Evolutionary conservation across 2,797 vertebrate species (phyloP), one percentile per base, ranked within the genome.

Genomic region (Malacoctenus gilli): DNA sequence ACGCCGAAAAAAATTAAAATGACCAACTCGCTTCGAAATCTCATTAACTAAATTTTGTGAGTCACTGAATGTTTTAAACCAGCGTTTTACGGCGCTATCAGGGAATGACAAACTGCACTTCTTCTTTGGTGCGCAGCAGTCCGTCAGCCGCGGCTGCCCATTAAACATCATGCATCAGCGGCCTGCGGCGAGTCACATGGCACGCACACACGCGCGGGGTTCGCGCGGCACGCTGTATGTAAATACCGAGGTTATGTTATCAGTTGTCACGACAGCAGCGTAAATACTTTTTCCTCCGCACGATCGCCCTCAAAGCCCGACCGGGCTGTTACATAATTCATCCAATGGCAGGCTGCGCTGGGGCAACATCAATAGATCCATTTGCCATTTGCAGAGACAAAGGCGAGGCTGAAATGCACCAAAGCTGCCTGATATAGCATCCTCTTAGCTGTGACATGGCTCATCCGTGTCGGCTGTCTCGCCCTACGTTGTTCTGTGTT

Each of bases 251-350:
- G 74, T 64, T 70, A 41, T 55, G 67, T 60, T 81, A 73, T 77
- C 63, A 68, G 77, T 77, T 79, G 74, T 82, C 79, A 81, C 70
- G 28, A 57, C 75, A 68, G 77, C 74, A 48, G 59, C 48, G 5
- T 59, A 41, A 65, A 71, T 25, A 58, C 62, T 68, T 68, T 75
- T 73, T 52, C 47, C 57, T 62, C 58, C 13, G 50, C 58, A 39
- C 51, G 9, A 64, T 54, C 42, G 23, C 75, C 72, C 66, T 75
- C 63, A 77, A 66, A 78, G 77, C 68, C 64, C 31, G 35, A 13
- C 4, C 11, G 71, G 61, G 62, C 42, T 82, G 58, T 87, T 84
- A 84, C 75, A 85, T 88, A 88, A 89, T 89, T 84, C 67, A 85
- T 88, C 75, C 68, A 40, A 65, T 48, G 61, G 68, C 59, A 69